phyloP scores from a whole-genome alignment of 2,113 vertebrate species.

The Corythoichthys intestinalis region DNA sequence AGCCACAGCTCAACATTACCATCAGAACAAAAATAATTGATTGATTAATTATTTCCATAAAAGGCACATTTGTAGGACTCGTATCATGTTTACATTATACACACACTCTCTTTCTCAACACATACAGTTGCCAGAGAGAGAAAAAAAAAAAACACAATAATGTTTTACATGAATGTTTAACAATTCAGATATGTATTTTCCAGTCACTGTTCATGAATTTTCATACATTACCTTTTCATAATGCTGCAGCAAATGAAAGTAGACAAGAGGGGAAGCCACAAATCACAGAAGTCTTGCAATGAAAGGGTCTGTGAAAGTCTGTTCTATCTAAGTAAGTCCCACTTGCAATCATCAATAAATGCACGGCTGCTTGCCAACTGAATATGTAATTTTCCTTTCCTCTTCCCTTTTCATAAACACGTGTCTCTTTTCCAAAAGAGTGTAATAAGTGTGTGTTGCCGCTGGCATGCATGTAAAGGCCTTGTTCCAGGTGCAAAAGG shows the following conservation, averaged over 20 bases:
- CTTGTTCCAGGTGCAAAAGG: slow-evolving; percentile 66
- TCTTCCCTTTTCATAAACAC: slow-evolving; percentile 53
- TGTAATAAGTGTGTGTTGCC: slow-evolving; percentile 29
- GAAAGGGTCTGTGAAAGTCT: slow-evolving; percentile 46
- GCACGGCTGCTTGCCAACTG: slow-evolving; percentile 19
- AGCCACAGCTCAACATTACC: too few species aligned
- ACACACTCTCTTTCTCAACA: too few species aligned
- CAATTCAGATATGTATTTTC: too few species aligned
- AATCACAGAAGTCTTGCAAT: slow-evolving; percentile 49
- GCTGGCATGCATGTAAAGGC: slow-evolving; percentile 53
- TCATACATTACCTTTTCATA: neutral
- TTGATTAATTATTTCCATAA: too few species aligned
- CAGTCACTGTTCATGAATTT: neutral
- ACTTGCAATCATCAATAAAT: slow-evolving; percentile 49
- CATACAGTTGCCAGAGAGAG: too few species aligned
- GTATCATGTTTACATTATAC: too few species aligned
- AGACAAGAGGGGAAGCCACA: slow-evolving; percentile 33
- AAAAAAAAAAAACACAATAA: too few species aligned
- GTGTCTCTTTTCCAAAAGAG: slow-evolving; percentile 58
- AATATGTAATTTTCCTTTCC: slow-evolving; percentile 50
- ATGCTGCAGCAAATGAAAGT: slow-evolving; percentile 9
- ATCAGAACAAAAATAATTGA: too few species aligned
- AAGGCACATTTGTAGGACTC: too few species aligned
- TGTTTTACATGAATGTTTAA: too few species aligned
- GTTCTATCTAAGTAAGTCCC: slow-evolving; percentile 42